Evolutionary conservation across 2,888 invertebrate genomes (phyloP).

Genomic region (Tetragonisca angustula): DNA sequence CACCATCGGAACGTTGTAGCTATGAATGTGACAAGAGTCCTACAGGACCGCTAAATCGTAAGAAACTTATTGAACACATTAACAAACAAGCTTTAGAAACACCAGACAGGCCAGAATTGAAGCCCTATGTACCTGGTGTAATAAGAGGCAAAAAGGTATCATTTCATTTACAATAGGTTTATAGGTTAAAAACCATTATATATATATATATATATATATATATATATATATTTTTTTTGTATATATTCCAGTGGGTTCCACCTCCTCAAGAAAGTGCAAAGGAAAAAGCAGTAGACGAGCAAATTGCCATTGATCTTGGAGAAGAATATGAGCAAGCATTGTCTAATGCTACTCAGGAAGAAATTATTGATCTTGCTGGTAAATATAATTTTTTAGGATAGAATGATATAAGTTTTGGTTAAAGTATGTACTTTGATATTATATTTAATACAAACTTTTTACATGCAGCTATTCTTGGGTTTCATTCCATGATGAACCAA

Average conservation of each 20-base stretch:
- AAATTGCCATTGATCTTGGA: conserved; percentile 96
- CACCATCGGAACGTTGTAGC: conserved; percentile 97
- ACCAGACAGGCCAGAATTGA: conserved; percentile 97
- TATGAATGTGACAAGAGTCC: conserved; percentile 98
- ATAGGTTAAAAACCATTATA: background rate
- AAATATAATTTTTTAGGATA: conserved; percentile 58
- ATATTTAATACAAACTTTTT: conserved; percentile 21
- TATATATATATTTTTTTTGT: conserved; percentile 13
- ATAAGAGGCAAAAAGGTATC: conserved; percentile 95
- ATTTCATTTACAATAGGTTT: conserved; percentile 30
- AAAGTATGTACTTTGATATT: background rate
- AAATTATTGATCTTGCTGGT: conserved; percentile 99
- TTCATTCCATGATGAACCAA: conserved; percentile 99
- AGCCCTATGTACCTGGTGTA: conserved; percentile 96
- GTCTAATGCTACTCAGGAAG: conserved; percentile 94
- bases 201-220: conserved; percentile 3
- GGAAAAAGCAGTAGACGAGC: conserved; percentile 93
- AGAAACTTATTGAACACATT: conserved; percentile 97
- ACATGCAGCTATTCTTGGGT: conserved; percentile 96
- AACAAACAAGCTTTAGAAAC: conserved; percentile 99
- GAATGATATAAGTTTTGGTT: background rate
- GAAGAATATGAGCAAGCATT: conserved; percentile 98
- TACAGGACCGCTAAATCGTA: conserved; percentile 97
- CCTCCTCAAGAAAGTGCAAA: conserved; percentile 89
- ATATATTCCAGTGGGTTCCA: conserved; percentile 90